Evolutionary conservation across 2,797 vertebrate genomes (phyloP), one percentile per base, ranked within the genome.

Genomic region (Tragopan temminckii): DNA sequence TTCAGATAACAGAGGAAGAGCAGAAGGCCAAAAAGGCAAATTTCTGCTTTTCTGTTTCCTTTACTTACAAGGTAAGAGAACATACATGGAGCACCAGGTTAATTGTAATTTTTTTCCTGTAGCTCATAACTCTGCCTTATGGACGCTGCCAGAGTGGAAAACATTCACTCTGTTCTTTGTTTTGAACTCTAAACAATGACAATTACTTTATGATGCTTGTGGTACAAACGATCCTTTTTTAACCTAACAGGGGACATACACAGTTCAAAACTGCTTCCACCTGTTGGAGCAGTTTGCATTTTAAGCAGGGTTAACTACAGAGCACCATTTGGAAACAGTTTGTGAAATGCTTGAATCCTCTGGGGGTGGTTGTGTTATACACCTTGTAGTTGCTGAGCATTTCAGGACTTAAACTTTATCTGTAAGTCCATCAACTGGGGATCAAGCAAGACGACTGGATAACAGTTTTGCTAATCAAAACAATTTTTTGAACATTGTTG

Each of bases 281-380:
- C 97, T 98, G 97, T 97, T 96, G 82, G 72, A 93, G 63, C 35
- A 78, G 86, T 90, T 95, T 95, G 94, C 85, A 85, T 98, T 97
- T 97, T 97, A 91, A 96, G 87, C 91, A 96, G 92, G 96, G 96
- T 97, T 97, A 97, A 97, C 95, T 90, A 58, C 88, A 74, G 97
- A 97, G 95, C 95, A 95, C 95, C 97, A 97, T 98, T 98, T 98
- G 98, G 98, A 98, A 98, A 94, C 88, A 85, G 96, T 98, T 98
- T 97, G 80, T 80, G 84, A 97, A 97, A 97, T 94, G 61, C 89
- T 81, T 96, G 91, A 96, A 74, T 96, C 89, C 95, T 97, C 97
- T 78, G 14, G 81, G 87, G 95, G n/a, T 91, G 36, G 52, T 29
- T 92, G 85, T 84, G 40, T 80, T 85, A 55, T 96, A 87, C 91